phyloP scores from a whole-genome alignment of 2,888 invertebrate genomes.

The Drosophila yooni region DNA sequence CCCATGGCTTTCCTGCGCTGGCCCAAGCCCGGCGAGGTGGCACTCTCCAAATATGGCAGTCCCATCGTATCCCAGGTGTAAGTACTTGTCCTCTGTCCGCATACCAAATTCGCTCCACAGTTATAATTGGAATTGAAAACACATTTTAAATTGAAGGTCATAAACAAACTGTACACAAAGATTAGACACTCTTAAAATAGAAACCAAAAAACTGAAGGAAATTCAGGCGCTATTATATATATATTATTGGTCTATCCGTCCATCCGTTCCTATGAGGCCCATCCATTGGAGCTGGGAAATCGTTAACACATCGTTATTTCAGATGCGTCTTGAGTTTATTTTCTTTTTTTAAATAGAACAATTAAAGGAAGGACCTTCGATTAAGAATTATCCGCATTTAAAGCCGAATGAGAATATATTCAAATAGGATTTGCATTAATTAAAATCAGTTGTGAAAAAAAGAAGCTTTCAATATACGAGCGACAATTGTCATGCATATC shows the following conservation, averaged over 20 bases:
- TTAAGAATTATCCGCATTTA: neutral
- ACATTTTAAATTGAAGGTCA: neutral
- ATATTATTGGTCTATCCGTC: neutral
- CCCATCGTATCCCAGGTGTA: conserved; percentile 84
- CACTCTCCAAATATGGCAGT: conserved; percentile 84
- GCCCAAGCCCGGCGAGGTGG: conserved; percentile 84
- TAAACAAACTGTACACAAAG: neutral
- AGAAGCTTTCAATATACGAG: neutral
- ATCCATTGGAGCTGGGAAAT: too few species aligned
- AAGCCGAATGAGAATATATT: neutral
- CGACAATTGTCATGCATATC: neutral
- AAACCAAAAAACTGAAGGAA: neutral
- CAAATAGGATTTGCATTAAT: neutral
- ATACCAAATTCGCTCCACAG: neutral
- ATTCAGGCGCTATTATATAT: neutral
- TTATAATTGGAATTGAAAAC: neutral
- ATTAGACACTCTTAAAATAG: neutral
- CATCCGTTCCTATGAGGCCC: too few species aligned
- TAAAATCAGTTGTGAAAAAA: neutral
- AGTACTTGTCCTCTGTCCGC: conserved; percentile 39
- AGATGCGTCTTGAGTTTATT: neutral
- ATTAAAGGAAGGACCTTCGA: neutral
- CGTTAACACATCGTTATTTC: too few species aligned
- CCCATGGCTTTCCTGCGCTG: conserved; percentile 84
- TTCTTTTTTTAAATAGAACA: neutral